Base-by-base conservation (phyloP, 2,888 invertebrate genomes). In the Hoplodrina ambigua region DNA sequence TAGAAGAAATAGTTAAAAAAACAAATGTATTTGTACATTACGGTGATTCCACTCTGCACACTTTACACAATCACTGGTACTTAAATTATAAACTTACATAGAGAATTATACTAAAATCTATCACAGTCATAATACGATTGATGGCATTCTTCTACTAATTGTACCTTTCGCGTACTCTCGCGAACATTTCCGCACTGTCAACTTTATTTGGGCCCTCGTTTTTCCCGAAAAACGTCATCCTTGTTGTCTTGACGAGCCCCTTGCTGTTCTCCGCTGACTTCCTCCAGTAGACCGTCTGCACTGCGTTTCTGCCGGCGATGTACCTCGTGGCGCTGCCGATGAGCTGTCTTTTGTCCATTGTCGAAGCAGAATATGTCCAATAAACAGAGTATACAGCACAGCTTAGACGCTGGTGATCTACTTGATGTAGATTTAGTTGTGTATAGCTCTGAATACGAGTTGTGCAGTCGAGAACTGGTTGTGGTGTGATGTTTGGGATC, bases 231-330 rank as follows among this genome's bases (percentile, higher is more conserved):
- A 96, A 96, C 0, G 96, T 96, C 84, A 96, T 96, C 83, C 94
- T 96, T 8, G 96, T 96, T 13, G 96, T 96, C 87, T 95, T 97
- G 65, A 96, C 85, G 69, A 97, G 93, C 13, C 96, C 96, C 46
- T 95, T 96, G 78, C 92, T 93, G 41, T 89, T 90, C 50, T 93
- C 94, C 7, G 96, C 94, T 0, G 94, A 91, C 55, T 97, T 96
- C 85, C 97, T 96, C 98, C 98, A 98, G 86, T 98, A 98, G 0
- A 98, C 97, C 0, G 97, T 98, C 88, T 98, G 97, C 30, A 97
- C 96, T 1, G 97, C 97, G 86, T 97, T 97, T 73, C 97, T 96
- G 60, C 97, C 97, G 60, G 97, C 97, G 80, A 98, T 97, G 90
- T 97, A 97, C 70, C 98, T 96, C 25, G 97, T 97, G 53, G 97